Base-by-base conservation (phyloP, 2,888 invertebrate genomes). In the Lepidocyrtoides sp. region DNA sequence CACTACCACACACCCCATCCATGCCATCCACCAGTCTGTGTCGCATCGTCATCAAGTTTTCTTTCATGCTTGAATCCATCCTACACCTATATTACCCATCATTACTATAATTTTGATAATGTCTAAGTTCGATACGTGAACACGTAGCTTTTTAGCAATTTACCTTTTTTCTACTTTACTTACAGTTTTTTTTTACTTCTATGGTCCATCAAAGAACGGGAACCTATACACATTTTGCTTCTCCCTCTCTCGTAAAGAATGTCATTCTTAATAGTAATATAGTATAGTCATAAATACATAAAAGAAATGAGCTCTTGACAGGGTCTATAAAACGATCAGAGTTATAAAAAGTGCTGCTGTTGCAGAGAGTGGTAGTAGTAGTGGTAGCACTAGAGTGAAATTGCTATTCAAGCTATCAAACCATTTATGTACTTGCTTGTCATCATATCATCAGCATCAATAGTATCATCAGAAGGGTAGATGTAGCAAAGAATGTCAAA, bases 281-380 rank as follows among this genome's bases (percentile, higher is more conserved):
- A 87, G 26, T 54, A 57, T 20, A 41, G 75, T 41, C 72, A 83
- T 83, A 83, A 83, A 89, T 83, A 77, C 77, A 89, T 89, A 89
- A 89, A 89, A 83, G 89, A 75, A 89, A 89, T 89, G 89, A 83
- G 89, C 83, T 89, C 83, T 89, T 89, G 89, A 89, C 83, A 89
- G 82, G 60, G 89, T 89, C 89, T 89, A 89, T 89, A 89, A 89
- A 89, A 83, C 89, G 83, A 89, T 89, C 89, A 83, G 83, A 89
- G 89, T 83, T 83, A 83, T 89, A 89, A 89, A 89, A 89, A 89
- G 60, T 83, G 41, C 44, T 82, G 75, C 48, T 89, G 79, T 66
- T 57, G 72, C 57, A 89, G 44, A 60, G 41, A 1, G 14, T 4
- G 14, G 20, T 8, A 7, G 8, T 57, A 57, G 57, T 29, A 10